Evolutionary conservation across 2,797 vertebrate genomes (phyloP).

Genomic region (Lutjanus campechanus): DNA sequence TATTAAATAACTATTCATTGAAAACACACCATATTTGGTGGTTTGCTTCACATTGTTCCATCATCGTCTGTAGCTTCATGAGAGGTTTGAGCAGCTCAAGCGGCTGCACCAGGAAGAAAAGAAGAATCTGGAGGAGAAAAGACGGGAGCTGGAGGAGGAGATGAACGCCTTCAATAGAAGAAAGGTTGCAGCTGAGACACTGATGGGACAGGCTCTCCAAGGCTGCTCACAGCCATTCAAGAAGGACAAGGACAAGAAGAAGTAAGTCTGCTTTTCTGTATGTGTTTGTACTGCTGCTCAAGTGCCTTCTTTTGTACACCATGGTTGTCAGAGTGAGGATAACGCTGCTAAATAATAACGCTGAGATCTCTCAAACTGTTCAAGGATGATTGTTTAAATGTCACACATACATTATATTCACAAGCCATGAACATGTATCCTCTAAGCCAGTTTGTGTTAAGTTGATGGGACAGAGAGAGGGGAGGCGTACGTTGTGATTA

Average conservation of each 20-base stretch:
- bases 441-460: constrained; percentile 14
- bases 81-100: constrained; percentile 97
- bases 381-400: constrained; percentile 24
- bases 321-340: background rate
- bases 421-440: background rate
- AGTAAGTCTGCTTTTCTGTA: constrained; percentile 86
- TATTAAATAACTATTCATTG: background rate
- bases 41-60: constrained; percentile 19
- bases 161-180: constrained; percentile 93
- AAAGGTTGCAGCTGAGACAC: constrained; percentile 93
- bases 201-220: constrained; percentile 93
- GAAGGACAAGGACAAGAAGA: constrained; percentile 98
- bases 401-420: constrained; percentile 31
- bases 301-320: background rate
- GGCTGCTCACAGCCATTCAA: constrained; percentile 89
- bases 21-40: background rate
- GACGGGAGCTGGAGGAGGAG: constrained; percentile 94
- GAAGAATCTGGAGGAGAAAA: constrained; percentile 94
- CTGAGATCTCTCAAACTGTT: constrained; percentile 16
- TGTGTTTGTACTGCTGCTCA: constrained; percentile 3
- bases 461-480: constrained; percentile 19
- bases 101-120: constrained; percentile 96
- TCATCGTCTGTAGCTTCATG: constrained; percentile 89
- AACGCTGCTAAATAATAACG: constrained; percentile 6
- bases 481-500: constrained; percentile 59